Conservation (phyloP, 2,888 invertebrate genomes). For the Cremastinae sp. region DNA sequence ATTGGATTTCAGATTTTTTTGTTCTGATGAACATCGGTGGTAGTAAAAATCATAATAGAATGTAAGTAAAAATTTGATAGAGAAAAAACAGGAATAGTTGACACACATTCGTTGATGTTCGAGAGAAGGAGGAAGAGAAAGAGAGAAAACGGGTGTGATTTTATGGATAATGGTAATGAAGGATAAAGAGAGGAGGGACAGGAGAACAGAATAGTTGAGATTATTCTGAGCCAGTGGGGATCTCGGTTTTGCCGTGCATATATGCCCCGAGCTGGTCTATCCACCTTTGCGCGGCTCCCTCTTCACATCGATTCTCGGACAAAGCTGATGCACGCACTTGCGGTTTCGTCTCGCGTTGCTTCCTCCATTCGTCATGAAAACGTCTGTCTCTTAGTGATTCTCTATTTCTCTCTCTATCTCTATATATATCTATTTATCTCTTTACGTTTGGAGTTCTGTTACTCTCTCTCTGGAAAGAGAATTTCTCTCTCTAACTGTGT, state of each 20-base stretch:
- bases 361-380: constrained; percentile 72
- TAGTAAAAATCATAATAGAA: too few species aligned
- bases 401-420: constrained; percentile 28
- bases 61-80: too few species aligned
- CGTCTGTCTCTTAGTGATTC: too few species aligned
- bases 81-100: too few species aligned
- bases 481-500: constrained; percentile 29
- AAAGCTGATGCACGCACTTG: constrained; percentile 69
- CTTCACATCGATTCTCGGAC: constrained; percentile 59
- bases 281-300: too few species aligned
- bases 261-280: constrained; percentile 3
- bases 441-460: too few species aligned
- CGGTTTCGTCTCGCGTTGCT: constrained; percentile 58
- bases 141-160: not conserved
- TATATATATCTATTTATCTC: constrained; percentile 46
- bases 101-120: constrained; percentile 14
- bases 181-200: constrained; percentile 21
- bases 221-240: constrained; percentile 63
- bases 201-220: constrained; percentile 33
- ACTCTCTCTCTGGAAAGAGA: constrained; percentile 16
- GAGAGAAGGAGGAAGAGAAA: too few species aligned
- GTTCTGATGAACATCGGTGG: too few species aligned
- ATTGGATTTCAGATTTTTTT: too few species aligned
- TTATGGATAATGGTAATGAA: constrained; percentile 16
- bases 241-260: constrained; percentile 60